Percentiles rank a stretch among this genome's conserved stretches.
Conservation (phyloP, 2,888 invertebrate genomes). For the Phorcus lineatus region DNA sequence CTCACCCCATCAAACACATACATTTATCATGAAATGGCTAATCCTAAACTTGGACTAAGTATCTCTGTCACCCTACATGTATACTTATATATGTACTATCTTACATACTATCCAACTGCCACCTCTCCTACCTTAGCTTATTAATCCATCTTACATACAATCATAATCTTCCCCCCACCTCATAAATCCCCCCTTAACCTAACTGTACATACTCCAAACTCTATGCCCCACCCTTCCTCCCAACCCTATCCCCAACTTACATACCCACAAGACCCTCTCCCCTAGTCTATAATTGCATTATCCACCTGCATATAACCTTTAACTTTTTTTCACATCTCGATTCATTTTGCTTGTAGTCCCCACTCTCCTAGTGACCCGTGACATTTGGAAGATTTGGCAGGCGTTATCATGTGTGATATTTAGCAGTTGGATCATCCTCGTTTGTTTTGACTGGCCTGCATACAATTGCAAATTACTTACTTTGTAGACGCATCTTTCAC, state of each 20-base stretch:
- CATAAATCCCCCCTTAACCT: not conserved
- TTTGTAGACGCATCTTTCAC: not conserved
- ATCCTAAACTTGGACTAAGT: no score
- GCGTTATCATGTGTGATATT: conserved; percentile 9
- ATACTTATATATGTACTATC: no score
- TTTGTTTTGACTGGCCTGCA: not conserved
- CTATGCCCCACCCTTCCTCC: not conserved
- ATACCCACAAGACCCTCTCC: no score
- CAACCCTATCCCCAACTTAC: not conserved
- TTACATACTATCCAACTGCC: no score
- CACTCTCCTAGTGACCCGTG: not conserved
- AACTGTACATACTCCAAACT: not conserved
- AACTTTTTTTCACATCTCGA: not conserved
- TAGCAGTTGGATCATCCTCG: conserved; percentile 1
- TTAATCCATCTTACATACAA: no score
- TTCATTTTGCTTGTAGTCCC: not conserved
- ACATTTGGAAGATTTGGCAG: conserved; percentile 17
- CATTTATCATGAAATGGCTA: no score
- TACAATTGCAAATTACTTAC: conserved; percentile 11
- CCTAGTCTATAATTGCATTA: not conserved
- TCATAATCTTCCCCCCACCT: no score
- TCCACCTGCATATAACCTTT: not conserved
- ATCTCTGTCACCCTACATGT: no score
- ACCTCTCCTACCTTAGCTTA: no score
- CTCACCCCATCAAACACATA: no score